These are phyloP conservation scores for Drosophila anomalata DNA, from an alignment of 2,888 invertebrate species.

Conservation along the genomic window DNA sequence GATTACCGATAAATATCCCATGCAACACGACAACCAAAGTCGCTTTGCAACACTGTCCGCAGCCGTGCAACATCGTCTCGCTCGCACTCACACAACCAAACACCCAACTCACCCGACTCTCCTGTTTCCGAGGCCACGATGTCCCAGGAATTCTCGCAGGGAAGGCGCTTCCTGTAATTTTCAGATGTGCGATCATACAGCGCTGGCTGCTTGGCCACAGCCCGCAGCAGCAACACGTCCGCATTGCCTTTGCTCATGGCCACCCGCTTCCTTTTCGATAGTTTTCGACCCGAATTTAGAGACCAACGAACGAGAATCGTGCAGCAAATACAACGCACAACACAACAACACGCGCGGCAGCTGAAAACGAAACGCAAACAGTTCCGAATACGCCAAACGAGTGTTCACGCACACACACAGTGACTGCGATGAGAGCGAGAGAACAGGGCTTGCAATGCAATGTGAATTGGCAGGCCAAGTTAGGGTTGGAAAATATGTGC, in stretches of 20 bases:
- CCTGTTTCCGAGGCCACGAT: conserved; percentile 55
- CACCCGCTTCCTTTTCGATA: conserved; percentile 10
- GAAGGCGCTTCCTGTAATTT: conserved; percentile 56
- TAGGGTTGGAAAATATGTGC: conserved; percentile 53
- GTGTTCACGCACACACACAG: conserved; percentile 22
- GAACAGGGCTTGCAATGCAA: conserved; percentile 18
- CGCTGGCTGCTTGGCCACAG: conserved; percentile 57
- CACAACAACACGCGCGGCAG: conserved; percentile 55
- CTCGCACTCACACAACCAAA: conserved; percentile 1
- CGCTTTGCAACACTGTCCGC: conserved; percentile 6
- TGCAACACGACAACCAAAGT: no score
- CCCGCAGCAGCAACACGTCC: conserved; percentile 63
- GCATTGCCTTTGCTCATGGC: conserved; percentile 8
- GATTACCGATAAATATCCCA: not conserved
- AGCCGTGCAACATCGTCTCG: conserved; percentile 47
- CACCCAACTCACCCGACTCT: conserved; percentile 60
- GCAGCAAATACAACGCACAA: conserved; percentile 21
- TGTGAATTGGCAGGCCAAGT: conserved; percentile 43
- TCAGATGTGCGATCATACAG: conserved; percentile 69
- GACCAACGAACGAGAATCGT: conserved; percentile 9
- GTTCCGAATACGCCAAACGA: not conserved
- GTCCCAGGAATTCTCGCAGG: conserved; percentile 67
- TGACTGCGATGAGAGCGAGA: conserved; percentile 29
- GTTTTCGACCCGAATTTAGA: conserved; percentile 8
- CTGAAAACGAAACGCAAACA: conserved; percentile 43